Percentiles rank a stretch among this genome's conserved stretches.
Conservation (phyloP, 2,797 vertebrate species). For the Eurystomus glaucurus region DNA sequence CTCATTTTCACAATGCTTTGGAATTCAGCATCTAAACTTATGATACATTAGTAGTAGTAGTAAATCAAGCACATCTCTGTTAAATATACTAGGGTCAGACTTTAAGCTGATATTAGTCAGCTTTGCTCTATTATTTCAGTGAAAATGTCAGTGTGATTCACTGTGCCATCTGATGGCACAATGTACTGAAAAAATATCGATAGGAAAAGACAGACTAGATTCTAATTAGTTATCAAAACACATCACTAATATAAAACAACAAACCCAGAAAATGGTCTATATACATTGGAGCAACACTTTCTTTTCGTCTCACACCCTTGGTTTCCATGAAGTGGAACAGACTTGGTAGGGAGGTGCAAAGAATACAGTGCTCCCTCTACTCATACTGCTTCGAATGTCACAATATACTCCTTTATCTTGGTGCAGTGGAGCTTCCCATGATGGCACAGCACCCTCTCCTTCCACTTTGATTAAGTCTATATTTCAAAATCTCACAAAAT, state of each 20-base stretch:
- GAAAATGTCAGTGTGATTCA: background rate
- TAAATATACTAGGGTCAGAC: background rate
- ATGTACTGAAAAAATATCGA: background rate
- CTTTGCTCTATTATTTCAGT: background rate
- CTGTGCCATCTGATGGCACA: background rate
- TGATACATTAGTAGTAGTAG: background rate
- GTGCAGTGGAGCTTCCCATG: background rate
- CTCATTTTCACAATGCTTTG: constrained; percentile 1
- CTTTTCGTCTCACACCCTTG: rapidly evolving
- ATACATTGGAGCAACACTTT: background rate
- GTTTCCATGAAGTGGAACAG: background rate
- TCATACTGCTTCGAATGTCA: background rate
- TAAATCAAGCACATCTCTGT: background rate
- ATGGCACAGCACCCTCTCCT: background rate
- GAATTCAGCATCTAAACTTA: background rate
- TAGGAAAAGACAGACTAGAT: background rate
- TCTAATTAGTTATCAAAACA: background rate
- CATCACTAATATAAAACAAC: background rate
- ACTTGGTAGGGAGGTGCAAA: rapidly evolving
- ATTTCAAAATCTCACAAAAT: background rate
- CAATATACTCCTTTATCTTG: background rate
- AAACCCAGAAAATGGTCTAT: background rate
- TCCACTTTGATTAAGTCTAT: background rate
- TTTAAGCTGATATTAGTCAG: background rate
- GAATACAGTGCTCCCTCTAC: background rate